Evolutionary conservation across 2,888 invertebrate genomes (phyloP).

Genomic region (Leptopilina drosophilae): DNA sequence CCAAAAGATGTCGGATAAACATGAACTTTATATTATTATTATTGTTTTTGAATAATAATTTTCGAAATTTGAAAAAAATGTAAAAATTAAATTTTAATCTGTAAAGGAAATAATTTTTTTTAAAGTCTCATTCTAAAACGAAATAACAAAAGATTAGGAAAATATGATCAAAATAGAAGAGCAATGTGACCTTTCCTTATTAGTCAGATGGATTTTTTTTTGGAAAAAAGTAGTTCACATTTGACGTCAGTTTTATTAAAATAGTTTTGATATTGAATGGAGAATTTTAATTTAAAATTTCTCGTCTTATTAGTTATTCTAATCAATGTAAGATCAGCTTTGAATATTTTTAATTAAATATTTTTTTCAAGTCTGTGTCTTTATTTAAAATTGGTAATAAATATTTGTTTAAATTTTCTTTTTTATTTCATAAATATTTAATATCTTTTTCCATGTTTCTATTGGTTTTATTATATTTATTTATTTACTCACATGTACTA

Average conservation of each 20-base stretch:
- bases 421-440: too few relatives aligned
- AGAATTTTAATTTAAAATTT: background rate
- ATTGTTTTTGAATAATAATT: too few relatives aligned
- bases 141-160: background rate
- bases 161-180: background rate
- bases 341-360: background rate
- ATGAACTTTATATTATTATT: too few relatives aligned
- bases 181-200: conserved; percentile 20
- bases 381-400: background rate
- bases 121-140: too few relatives aligned
- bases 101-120: too few relatives aligned
- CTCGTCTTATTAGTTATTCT: background rate
- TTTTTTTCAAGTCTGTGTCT: background rate
- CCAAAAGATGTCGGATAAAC: too few relatives aligned
- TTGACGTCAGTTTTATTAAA: conserved; percentile 15
- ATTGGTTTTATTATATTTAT: too few relatives aligned
- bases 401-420: too few relatives aligned
- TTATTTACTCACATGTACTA: too few relatives aligned
- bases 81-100: too few relatives aligned
- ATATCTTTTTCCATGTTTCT: too few relatives aligned
- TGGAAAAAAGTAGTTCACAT: background rate
- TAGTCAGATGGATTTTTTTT: background rate
- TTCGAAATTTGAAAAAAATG: too few relatives aligned
- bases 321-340: background rate
- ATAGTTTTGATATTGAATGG: background rate